Evolutionary conservation across 2,888 invertebrate genomes (phyloP), one percentile per base, ranked within the genome.

Genomic region (Isoperla grammatica): DNA sequence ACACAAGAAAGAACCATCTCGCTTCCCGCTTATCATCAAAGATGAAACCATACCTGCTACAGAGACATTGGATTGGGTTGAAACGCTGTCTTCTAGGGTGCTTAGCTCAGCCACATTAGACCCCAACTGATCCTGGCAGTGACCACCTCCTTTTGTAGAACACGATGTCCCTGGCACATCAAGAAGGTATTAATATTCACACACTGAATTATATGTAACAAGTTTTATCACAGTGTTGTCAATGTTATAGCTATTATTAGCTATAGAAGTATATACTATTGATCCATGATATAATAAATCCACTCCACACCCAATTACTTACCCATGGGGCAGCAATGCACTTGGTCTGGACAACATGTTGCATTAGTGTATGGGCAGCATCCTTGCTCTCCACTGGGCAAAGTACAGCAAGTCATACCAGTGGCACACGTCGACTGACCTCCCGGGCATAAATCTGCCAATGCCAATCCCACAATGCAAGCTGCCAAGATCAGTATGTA

Each of bases 281-380:
- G n/a, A n/a, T n/a, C n/a, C n/a, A n/a, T n/a, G n/a, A n/a, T n/a
- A n/a, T n/a, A n/a, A n/a, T n/a, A n/a, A n/a, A n/a, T n/a, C n/a
- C n/a, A n/a, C n/a, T n/a, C n/a, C n/a, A n/a, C n/a, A n/a, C n/a
- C n/a, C n/a, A n/a, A n/a, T n/a, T n/a, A 5, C 19, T 20, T 60
- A 63, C 62, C 62, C n/a, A 54, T 15, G 8, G 64, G 64, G 42
- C 64, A 64, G 39, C 64, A 64, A 43, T 64, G 64, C 3, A 62
- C 54, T 45, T 57, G 46, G 48, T 64, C 64, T 19, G 42, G 9
- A 22, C 64, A 64, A 17, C 64, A 64, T 8, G 55, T 54, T 9
- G 61, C 65, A 54, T 65, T 49, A n/a, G 54, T 49, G 37, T 63
- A 61, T 12, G 65, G 65, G 40, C 65, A 65, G 39, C 65, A 65